Evolutionary conservation across 2,888 invertebrate species (phyloP).

Genomic region (Coleophora flavipennella): DNA sequence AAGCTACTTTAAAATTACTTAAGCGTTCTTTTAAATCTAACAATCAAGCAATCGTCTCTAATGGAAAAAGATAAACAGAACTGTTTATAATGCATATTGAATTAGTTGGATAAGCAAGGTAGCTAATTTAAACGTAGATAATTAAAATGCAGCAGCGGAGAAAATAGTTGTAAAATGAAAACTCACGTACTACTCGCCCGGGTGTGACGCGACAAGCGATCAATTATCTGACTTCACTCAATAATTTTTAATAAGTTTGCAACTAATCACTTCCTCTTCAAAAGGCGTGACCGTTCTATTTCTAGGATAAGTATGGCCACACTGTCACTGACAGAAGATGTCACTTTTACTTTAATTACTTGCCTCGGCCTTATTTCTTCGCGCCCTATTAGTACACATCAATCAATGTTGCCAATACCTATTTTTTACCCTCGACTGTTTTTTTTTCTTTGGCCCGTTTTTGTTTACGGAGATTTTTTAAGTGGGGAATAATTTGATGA

Average conservation of each 20-base stretch:
- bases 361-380: conserved; percentile 65
- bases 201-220: conserved; percentile 43
- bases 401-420: conserved; percentile 74
- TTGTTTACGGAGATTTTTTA: conserved; percentile 71
- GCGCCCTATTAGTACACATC: conserved; percentile 73
- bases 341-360: conserved; percentile 69
- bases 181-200: conserved; percentile 17
- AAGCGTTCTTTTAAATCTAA: too few relatives aligned
- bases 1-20: too few relatives aligned
- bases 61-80: too few relatives aligned
- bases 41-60: too few relatives aligned
- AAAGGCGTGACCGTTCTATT: conserved; percentile 68
- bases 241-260: conserved; percentile 69
- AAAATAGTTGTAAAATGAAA: conserved; percentile 27
- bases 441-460: conserved; percentile 62
- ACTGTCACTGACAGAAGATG: conserved; percentile 67
- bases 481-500: conserved; percentile 73
- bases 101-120: conserved; percentile 6
- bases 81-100: conserved; percentile 1
- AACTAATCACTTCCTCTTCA: conserved; percentile 67
- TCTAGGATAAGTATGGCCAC: conserved; percentile 39
- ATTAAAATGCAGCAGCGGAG: conserved; percentile 10
- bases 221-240: conserved; percentile 68
- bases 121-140: conserved; percentile 5
- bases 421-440: conserved; percentile 64